Evolutionary conservation across 2,888 invertebrate genomes (phyloP).

Genomic region (Timema podura): DNA sequence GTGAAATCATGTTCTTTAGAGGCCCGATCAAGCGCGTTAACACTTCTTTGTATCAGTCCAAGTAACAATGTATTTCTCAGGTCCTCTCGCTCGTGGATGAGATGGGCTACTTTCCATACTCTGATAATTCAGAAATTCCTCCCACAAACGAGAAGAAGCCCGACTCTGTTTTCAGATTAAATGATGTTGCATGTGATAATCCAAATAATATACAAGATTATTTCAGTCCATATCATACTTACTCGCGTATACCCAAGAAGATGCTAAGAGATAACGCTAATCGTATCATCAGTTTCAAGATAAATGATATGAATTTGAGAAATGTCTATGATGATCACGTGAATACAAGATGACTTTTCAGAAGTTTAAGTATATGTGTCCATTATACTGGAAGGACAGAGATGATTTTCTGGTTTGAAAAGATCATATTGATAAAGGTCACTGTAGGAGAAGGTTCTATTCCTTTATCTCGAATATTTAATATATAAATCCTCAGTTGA

Average conservation of each 20-base stretch:
- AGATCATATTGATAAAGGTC: not conserved
- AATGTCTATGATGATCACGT: not conserved
- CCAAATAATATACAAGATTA: not conserved
- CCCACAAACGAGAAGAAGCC: not conserved
- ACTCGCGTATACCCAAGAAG: not conserved
- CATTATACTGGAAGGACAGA: not conserved
- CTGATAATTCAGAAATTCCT: not conserved
- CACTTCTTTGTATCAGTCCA: slow-evolving; percentile 29
- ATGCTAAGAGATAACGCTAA: not conserved
- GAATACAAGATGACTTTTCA: not conserved
- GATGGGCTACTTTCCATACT: not conserved
- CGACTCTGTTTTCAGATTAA: not conserved
- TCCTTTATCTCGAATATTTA: not conserved
- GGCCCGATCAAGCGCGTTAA: slow-evolving; percentile 39
- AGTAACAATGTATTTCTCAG: not conserved
- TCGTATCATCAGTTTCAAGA: not conserved
- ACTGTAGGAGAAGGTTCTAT: not conserved
- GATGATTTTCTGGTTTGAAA: not conserved
- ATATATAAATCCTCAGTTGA: not conserved
- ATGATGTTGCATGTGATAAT: not conserved
- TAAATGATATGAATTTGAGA: not conserved
- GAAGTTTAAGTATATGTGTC: not conserved
- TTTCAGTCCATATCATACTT: not conserved
- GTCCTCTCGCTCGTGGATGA: not conserved
- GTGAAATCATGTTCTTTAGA: slow-evolving; percentile 41